Conservation (phyloP, 2,113 vertebrate genomes). For the Halcyon senegalensis region DNA sequence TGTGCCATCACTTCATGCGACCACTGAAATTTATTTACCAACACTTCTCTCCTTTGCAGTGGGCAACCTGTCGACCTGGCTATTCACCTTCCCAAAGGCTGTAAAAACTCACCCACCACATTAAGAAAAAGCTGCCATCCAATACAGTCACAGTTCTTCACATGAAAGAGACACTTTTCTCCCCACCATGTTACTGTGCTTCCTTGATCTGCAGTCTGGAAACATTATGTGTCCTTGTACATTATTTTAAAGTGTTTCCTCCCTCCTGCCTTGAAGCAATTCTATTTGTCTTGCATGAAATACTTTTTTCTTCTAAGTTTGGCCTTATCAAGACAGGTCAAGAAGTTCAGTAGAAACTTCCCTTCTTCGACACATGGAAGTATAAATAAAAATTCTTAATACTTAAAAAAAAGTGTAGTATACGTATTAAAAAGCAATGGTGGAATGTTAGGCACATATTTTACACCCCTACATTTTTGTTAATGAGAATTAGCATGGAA, state of each 20-base stretch:
- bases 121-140: not conserved
- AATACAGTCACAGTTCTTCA: not conserved
- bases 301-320: not conserved
- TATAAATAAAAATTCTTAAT: not conserved
- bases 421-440: not conserved
- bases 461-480: not conserved
- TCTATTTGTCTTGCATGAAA: not conserved
- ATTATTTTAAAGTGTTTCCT: not conserved
- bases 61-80: not conserved
- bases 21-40: not conserved
- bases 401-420: not conserved
- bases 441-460: not conserved
- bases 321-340: not conserved
- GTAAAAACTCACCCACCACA: not conserved
- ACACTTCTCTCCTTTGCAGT: not conserved
- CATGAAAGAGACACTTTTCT: not conserved
- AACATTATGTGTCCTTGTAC: not conserved
- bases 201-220: not conserved
- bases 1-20: not conserved
- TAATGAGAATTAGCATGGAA: not conserved
- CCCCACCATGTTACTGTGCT: not conserved
- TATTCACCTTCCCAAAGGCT: not conserved
- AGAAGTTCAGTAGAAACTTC: not conserved
- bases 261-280: not conserved
- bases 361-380: not conserved